Percentiles rank a stretch among this genome's conserved stretches.
Conservation (phyloP, 2,113 vertebrate species). For the Urocolius indicus region DNA sequence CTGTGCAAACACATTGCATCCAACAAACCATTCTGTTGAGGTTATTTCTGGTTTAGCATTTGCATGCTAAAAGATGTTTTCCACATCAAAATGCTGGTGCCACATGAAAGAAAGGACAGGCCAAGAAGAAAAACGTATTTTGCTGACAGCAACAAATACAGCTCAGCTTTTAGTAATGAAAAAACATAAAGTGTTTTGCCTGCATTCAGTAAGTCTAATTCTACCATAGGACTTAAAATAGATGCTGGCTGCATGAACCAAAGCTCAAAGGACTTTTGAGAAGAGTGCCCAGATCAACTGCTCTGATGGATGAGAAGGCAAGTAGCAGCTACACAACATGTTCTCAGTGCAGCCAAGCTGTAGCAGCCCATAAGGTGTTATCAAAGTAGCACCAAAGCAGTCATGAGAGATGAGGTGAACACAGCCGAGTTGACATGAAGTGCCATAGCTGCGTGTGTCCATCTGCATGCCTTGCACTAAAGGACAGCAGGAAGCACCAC, state of each 20-base stretch:
- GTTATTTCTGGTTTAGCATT: background rate
- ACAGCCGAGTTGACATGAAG: background rate
- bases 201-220: background rate
- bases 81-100: background rate
- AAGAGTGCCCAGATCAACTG: background rate
- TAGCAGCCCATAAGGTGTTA: background rate
- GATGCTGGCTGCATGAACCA: background rate
- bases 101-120: conserved; percentile 6
- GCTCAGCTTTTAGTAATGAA: background rate
- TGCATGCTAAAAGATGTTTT: background rate
- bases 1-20: background rate
- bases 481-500: rapidly evolving
- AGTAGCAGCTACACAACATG: rapidly evolving
- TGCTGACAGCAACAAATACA: background rate
- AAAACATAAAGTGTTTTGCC: background rate
- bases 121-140: conserved; percentile 8
- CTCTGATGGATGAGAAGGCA: background rate
- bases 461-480: rapidly evolving
- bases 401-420: background rate
- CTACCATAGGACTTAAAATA: background rate
- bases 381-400: rapidly evolving
- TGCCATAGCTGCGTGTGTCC: rapidly evolving
- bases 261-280: background rate
- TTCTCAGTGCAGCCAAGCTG: background rate
- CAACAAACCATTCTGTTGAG: background rate